These are phyloP conservation scores for Montipora capitata DNA, from an alignment of 92 coral and sea anemone genomes.

Conservation along the genomic window DNA sequence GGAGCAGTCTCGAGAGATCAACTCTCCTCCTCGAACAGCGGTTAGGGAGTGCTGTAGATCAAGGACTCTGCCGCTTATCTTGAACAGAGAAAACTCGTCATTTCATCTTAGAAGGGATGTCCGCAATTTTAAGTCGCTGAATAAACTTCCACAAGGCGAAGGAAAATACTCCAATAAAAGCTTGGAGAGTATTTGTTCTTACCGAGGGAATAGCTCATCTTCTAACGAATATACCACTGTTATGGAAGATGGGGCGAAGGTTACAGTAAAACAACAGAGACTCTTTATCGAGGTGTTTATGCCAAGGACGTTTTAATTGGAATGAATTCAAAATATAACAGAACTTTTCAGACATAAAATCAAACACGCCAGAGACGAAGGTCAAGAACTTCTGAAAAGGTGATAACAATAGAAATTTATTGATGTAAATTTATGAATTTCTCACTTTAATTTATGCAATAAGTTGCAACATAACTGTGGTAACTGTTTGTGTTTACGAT, in stretches of 20 bases:
- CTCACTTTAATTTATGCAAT: neutral
- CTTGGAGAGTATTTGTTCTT: neutral
- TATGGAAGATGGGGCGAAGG: constrained; percentile 54
- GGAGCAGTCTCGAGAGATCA: neutral
- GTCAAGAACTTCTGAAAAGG: neutral
- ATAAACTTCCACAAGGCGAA: neutral
- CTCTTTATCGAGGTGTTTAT: constrained; percentile 67
- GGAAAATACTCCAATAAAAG: neutral
- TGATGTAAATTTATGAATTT: neutral
- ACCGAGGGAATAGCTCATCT: neutral
- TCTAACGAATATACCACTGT: constrained; percentile 35
- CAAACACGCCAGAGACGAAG: neutral
- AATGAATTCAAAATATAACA: neutral
- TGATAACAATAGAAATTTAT: neutral
- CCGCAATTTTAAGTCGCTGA: neutral
- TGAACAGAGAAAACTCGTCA: constrained; percentile 5
- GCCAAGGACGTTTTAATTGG: constrained; percentile 51
- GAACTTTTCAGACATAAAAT: neutral
- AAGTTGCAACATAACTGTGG: too few species aligned
- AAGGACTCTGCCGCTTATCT: constrained; percentile 34
- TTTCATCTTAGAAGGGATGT: neutral
- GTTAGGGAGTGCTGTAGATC: neutral
- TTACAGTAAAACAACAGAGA: constrained; percentile 52
- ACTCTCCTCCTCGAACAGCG: neutral
- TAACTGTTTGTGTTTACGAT: too few species aligned